phyloP scores from a whole-genome alignment of 1,140 invertebrate genomes.

The Diorhabda sublineata region DNA sequence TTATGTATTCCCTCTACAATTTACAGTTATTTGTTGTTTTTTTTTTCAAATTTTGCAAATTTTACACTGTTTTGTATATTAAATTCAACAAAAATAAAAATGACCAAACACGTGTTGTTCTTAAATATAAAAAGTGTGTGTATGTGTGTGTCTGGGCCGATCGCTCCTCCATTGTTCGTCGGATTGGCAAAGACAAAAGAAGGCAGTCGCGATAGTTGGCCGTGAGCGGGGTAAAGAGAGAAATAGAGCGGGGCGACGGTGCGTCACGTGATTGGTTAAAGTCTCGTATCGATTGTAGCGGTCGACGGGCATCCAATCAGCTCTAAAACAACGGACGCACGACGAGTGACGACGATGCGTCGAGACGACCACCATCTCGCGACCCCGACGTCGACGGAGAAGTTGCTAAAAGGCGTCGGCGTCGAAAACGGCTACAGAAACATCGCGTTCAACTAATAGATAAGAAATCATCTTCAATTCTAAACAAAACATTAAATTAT shows the following conservation, averaged over 20 bases:
- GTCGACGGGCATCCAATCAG: conserved; percentile 44
- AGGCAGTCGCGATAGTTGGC: conserved; percentile 30
- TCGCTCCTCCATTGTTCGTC: conserved; percentile 44
- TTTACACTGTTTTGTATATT: too few species aligned
- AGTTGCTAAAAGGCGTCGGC: background rate
- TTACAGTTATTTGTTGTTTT: too few species aligned
- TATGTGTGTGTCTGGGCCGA: background rate
- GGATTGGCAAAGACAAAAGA: conserved; percentile 44
- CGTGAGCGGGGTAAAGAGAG: background rate
- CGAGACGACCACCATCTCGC: background rate
- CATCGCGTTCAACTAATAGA: too few species aligned
- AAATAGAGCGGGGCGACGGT: background rate
- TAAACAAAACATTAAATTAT: too few species aligned
- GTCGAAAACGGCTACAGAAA: background rate
- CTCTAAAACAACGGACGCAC: conserved; percentile 44
- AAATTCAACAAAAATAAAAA: background rate
- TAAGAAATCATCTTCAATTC: too few species aligned
- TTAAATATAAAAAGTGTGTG: too few species aligned
- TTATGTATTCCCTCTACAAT: too few species aligned
- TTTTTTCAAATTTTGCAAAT: too few species aligned
- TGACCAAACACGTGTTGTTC: background rate
- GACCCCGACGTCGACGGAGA: background rate
- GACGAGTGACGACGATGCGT: conserved; percentile 31
- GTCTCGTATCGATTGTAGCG: conserved; percentile 44
- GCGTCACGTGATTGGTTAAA: conserved; percentile 42